Base-by-base conservation (phyloP, 2,888 invertebrate genomes). In the Apocheima hispidaria region DNA sequence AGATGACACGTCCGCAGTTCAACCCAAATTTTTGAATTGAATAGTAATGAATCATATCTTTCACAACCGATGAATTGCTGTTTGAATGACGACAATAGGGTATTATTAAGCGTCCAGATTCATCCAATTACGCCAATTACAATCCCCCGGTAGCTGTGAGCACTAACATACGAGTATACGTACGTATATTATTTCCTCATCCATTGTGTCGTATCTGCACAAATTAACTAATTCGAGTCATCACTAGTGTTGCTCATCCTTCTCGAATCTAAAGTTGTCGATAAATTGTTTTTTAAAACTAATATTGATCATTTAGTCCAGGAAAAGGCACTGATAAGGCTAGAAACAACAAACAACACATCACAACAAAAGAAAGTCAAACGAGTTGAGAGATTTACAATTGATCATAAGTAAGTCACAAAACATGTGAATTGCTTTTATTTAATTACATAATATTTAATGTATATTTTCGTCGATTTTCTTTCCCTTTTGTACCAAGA, bases 81-180 rank as follows among this genome's bases (percentile, higher is more conserved):
- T 88, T 90, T 88, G 85, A 88, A 90, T 90, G 84, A 88, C 85
- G 84, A 88, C 91, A 90, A 92, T 91, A 84, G 84, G 76, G 78
- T 87, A 84, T 90, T 90, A 92, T 92, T 91, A 90, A 89, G 88
- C 86, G 85, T 86, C 87, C 90, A 92, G 92, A 91, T 92, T 92
- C 88, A 86, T 83, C 83, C 91, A 92, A 92, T 92, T 92, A 92
- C 87, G 85, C 87, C 91, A 92, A 92, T 92, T 92, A 92, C 89
- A 88, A 86, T 88, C 86, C 86, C 87, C 88, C 85, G 86, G 87
- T 85, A 84, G 81, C 79, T 81, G 79, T 81, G 79, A 82, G 82
- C 82, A 82, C 73, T 77, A 80, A 79, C 69, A 74, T 75, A 69
- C 72, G 72, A 73, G 70, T 49, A 40, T 51, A 51, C 51, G 40